phyloP scores from a whole-genome alignment of 2,888 invertebrate genomes.

The Ceraclea dissimilis region DNA sequence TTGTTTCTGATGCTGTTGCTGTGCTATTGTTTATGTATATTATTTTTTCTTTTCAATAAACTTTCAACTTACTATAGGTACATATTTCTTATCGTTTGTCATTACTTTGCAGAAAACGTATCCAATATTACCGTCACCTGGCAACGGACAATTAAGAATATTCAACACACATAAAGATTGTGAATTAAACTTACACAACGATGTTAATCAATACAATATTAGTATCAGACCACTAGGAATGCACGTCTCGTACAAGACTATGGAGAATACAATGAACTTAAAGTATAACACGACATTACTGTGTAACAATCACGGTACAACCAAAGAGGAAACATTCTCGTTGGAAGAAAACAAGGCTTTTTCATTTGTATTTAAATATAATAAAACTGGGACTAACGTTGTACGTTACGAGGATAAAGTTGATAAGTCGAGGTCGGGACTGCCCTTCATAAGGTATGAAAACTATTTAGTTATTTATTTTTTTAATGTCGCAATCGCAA shows the following conservation, averaged over 20 bases:
- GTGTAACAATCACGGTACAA: constrained; percentile 32
- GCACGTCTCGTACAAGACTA: constrained; percentile 25
- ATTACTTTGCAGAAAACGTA: constrained; percentile 55
- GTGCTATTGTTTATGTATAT: no score
- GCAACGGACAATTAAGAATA: constrained; percentile 51
- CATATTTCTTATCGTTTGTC: no score
- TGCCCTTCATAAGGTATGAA: constrained; percentile 49
- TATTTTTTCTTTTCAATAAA: no score
- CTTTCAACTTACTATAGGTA: no score
- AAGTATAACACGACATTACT: constrained; percentile 15
- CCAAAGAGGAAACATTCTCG: constrained; percentile 27
- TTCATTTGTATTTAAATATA: constrained; percentile 33
- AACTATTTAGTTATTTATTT: no score
- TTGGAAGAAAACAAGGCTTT: constrained; percentile 35
- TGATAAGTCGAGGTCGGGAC: constrained; percentile 49
- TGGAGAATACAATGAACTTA: constrained; percentile 21
- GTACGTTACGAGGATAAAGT: constrained; percentile 38
- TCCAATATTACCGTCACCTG: constrained; percentile 47
- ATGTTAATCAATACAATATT: constrained; percentile 36
- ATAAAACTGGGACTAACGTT: not conserved
- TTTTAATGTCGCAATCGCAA: no score
- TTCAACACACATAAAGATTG: constrained; percentile 52
- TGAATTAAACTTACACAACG: constrained; percentile 41
- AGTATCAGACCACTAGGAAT: constrained; percentile 34
- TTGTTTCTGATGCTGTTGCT: no score